phyloP scores from a whole-genome alignment of 2,797 vertebrate species.

The Semotilus atromaculatus region DNA sequence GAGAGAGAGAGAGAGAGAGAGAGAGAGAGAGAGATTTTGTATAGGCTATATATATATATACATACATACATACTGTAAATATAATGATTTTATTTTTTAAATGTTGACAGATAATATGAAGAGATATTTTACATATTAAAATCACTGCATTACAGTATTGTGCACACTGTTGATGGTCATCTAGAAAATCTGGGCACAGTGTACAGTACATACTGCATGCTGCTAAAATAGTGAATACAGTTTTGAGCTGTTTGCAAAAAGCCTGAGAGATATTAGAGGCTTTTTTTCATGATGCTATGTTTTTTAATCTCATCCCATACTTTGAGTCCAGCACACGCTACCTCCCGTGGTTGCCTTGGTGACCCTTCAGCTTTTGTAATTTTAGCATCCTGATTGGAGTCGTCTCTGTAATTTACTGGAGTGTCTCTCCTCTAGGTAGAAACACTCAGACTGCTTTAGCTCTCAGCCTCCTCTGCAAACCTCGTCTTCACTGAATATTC shows the following conservation, averaged over 20 bases:
- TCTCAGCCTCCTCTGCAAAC: conserved; percentile 39
- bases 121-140: not conserved
- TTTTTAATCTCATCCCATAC: not conserved
- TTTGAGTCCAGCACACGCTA: conserved; percentile 35
- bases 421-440: conserved; percentile 71
- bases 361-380: conserved; percentile 72
- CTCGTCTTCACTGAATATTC: not conserved
- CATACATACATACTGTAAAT: too few species aligned
- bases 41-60: too few species aligned
- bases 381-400: conserved; percentile 78
- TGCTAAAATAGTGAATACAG: not conserved
- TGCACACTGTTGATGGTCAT: not conserved
- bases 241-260: not conserved
- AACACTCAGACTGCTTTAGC: conserved; percentile 53
- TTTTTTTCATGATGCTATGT: not conserved
- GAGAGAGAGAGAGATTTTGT: too few species aligned
- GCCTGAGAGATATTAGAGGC: not conserved
- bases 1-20: too few species aligned
- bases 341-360: conserved; percentile 75
- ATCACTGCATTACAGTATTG: not conserved
- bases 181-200: not conserved
- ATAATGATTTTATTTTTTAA: not conserved
- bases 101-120: not conserved
- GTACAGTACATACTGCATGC: not conserved
- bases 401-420: conserved; percentile 74